A percentile compares a stretch with the other conserved stretches of the same genome.
Evolutionary conservation across 1,140 invertebrate species (phyloP).

Genomic region (Drosophila persimilis): DNA sequence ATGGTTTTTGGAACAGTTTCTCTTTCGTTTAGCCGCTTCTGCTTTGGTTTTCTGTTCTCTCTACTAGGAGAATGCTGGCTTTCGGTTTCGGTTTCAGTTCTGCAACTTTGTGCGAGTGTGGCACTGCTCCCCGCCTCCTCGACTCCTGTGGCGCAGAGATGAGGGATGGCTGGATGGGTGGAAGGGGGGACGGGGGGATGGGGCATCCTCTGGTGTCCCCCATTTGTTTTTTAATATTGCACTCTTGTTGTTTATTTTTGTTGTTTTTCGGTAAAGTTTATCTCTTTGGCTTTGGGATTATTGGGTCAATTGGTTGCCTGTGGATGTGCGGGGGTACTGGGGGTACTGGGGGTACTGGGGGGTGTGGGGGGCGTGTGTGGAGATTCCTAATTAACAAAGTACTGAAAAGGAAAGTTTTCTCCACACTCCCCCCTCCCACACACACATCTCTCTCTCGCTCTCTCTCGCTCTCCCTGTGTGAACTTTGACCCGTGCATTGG

Average conservation of each 20-base stretch:
- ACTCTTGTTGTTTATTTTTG: conserved; percentile 19
- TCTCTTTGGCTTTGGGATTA: conserved; percentile 41
- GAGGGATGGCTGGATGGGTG: no score
- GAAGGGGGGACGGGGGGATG: background rate
- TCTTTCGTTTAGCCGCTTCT: background rate
- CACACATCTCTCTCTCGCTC: background rate
- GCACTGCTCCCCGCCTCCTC: conserved; percentile 67
- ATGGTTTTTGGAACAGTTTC: background rate
- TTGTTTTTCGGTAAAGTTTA: conserved; percentile 48
- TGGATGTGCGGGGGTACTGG: conserved; percentile 23
- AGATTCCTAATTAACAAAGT: conserved; percentile 73
- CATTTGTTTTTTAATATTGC: conserved; percentile 54
- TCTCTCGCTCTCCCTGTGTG: conserved; percentile 23
- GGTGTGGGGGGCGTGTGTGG: conserved; percentile 2
- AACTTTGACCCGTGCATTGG: conserved; percentile 75
- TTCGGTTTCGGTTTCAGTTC: conserved; percentile 43
- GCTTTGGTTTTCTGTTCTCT: conserved; percentile 7
- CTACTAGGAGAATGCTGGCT: conserved; percentile 17
- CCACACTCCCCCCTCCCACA: conserved; percentile 1
- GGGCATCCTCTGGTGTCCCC: conserved; percentile 17
- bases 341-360: no score
- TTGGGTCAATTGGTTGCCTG: conserved; percentile 60
- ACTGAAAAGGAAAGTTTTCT: conserved; percentile 39
- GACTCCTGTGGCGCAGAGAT: no score
- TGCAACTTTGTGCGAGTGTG: conserved; percentile 30